Conservation (phyloP, 2,888 invertebrate genomes). For the Amiota minor region DNA sequence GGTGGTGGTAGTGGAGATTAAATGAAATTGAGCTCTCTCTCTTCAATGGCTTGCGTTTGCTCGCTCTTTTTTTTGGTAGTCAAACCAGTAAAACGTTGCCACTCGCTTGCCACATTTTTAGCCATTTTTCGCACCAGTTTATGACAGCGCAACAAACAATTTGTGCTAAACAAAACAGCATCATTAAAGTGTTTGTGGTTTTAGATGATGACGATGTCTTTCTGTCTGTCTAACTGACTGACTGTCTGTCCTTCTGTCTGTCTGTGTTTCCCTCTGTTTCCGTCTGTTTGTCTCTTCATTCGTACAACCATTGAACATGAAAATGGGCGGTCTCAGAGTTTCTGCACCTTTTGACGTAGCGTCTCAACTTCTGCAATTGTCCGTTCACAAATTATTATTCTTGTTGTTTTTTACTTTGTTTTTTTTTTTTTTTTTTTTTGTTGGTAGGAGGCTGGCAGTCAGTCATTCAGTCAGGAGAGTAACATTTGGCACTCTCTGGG, state of each 20-base stretch:
- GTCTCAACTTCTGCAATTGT: conserved; percentile 14
- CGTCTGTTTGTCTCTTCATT: conserved; percentile 18
- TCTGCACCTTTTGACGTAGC: conserved; percentile 56
- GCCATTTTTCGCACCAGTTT: conserved; percentile 69
- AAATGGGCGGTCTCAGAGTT: conserved; percentile 64
- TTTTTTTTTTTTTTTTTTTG: too few relatives aligned
- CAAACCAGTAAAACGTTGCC: conserved; percentile 32
- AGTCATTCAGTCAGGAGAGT: not conserved
- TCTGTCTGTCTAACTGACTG: not conserved
- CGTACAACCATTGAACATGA: conserved; percentile 50
- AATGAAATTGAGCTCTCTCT: conserved; percentile 29
- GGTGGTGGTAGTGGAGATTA: conserved; percentile 32
- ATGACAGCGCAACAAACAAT: conserved; percentile 70
- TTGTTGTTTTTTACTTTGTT: too few relatives aligned
- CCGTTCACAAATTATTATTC: too few relatives aligned
- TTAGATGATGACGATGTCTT: conserved; percentile 51
- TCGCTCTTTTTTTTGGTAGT: conserved; percentile 36
- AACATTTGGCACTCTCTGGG: conserved; percentile 23
- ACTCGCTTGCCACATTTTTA: conserved; percentile 42
- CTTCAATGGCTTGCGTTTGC: conserved; percentile 8
- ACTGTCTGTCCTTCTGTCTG: not conserved
- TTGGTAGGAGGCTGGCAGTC: conserved; percentile 10
- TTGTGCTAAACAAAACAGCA: conserved; percentile 70
- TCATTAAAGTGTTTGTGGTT: conserved; percentile 70
- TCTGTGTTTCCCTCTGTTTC: not conserved